A percentile compares a stretch with the other conserved stretches of the same genome.
These are phyloP conservation scores for Palythoa grandiflora DNA, from an alignment of 92 coral and sea anemone species.

Conservation along the genomic window DNA sequence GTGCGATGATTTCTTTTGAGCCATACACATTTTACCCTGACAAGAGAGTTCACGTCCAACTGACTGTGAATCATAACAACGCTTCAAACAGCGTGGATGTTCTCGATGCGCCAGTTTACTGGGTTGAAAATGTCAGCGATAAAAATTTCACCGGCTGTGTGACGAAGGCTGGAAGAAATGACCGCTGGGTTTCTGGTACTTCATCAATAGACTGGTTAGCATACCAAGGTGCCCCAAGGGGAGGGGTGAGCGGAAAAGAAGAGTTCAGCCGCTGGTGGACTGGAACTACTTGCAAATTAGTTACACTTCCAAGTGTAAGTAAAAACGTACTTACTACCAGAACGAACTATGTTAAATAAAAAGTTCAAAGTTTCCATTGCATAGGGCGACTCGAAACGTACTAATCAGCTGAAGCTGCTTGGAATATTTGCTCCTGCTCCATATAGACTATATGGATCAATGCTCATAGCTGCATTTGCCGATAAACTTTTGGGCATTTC, in stretches of 20 bases:
- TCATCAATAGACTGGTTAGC: neutral
- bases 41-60: neutral
- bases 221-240: neutral
- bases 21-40: conserved; percentile 1
- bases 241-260: neutral
- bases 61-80: neutral
- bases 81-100: neutral
- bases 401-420: no score
- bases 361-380: no score
- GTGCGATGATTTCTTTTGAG: neutral
- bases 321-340: no score
- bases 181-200: neutral
- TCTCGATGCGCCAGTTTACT: neutral
- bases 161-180: neutral
- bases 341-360: no score
- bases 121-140: conserved; percentile 3
- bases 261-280: neutral
- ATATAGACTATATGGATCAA: no score
- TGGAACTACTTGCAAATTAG: neutral
- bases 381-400: no score
- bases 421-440: no score
- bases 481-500: no score
- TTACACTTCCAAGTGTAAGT: neutral
- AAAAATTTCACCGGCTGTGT: neutral
- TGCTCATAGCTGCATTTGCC: no score